Conservation (phyloP, 2,797 vertebrate genomes). For the Tokudaia tokunoshimensis region DNA sequence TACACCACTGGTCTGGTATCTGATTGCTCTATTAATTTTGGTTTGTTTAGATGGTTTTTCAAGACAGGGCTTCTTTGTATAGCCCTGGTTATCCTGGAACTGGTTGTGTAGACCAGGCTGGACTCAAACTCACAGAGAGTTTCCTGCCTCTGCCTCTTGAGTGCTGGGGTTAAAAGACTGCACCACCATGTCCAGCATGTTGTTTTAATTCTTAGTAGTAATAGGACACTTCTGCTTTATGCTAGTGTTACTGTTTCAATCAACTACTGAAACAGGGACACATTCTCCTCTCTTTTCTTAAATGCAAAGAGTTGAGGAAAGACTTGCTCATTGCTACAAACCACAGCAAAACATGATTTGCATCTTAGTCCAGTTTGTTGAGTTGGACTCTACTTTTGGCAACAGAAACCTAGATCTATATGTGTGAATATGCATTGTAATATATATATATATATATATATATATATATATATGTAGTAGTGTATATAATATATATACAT, state of each 20-base stretch:
- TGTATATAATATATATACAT: neutral
- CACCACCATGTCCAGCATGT: neutral
- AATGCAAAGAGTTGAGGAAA: slow-evolving; percentile 21
- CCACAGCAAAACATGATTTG: neutral
- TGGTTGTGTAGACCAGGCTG: neutral
- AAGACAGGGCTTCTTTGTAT: neutral
- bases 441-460: no score
- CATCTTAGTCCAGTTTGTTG: slow-evolving; percentile 6
- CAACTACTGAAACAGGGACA: neutral
- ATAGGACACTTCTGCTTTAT: slow-evolving; percentile 26
- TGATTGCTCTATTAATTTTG: slow-evolving; percentile 38
- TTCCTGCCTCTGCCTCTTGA: neutral
- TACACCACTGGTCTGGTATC: neutral
- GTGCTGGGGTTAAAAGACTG: neutral
- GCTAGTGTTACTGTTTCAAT: neutral
- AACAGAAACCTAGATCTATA: neutral
- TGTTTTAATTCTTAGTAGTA: slow-evolving; percentile 35
- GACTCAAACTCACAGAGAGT: neutral
- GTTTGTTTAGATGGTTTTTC: neutral
- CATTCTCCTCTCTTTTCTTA: neutral
- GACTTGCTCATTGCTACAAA: neutral
- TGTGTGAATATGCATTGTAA: neutral
- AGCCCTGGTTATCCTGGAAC: neutral
- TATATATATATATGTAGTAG: no score
- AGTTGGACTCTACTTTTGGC: slow-evolving; percentile 30